Percentiles rank a stretch among this genome's conserved stretches.
These are phyloP conservation scores for Corbicula japonica DNA, from an alignment of 2,888 invertebrate species.

Conservation along the genomic window DNA sequence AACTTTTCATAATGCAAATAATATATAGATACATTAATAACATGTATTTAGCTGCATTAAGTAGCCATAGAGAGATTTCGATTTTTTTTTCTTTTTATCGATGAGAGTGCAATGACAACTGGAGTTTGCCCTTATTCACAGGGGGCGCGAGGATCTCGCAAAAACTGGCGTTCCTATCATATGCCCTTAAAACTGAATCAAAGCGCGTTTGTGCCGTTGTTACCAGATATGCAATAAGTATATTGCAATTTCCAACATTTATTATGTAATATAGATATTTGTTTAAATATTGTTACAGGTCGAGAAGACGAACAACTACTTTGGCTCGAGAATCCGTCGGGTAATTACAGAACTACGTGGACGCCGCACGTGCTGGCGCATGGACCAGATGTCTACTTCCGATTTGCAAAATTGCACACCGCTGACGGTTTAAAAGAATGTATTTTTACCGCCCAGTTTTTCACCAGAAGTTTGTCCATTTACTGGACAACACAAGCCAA, in stretches of 20 bases:
- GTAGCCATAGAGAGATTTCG: too few species aligned
- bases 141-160: constrained; percentile 69
- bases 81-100: too few species aligned
- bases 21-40: too few species aligned
- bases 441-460: constrained; percentile 76
- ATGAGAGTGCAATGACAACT: too few species aligned
- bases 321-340: constrained; percentile 77
- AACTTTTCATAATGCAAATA: too few species aligned
- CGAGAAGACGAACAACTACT: constrained; percentile 69
- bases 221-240: too few species aligned
- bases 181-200: too few species aligned
- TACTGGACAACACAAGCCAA: constrained; percentile 73
- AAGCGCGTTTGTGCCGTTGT: background rate
- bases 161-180: constrained; percentile 71
- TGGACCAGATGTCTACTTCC: constrained; percentile 74
- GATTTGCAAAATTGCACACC: constrained; percentile 61
- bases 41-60: too few species aligned
- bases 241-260: background rate
- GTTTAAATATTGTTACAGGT: constrained; percentile 43
- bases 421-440: constrained; percentile 58
- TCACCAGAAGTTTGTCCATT: constrained; percentile 73
- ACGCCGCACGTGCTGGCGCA: constrained; percentile 68
- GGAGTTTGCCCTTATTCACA: too few species aligned
- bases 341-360: constrained; percentile 68
- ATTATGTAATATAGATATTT: background rate